Evolutionary conservation across 2,113 vertebrate genomes (phyloP).

Genomic region (Lasiurus borealis): DNA sequence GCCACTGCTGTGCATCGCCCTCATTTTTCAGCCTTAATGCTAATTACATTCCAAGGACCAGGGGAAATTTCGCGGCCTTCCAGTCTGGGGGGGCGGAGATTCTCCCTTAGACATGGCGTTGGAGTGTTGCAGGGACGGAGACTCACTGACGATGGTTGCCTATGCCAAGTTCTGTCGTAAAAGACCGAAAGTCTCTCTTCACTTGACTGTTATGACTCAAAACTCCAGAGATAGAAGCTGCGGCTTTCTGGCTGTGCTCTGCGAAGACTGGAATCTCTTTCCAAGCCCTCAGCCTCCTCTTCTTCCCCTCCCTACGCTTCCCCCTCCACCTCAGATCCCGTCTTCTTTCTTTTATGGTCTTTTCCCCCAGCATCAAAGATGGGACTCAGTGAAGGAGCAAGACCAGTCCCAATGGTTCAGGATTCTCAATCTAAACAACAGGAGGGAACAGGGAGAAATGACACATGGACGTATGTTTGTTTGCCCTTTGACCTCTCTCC

Average conservation of each 20-base stretch:
- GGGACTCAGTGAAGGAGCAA: neutral
- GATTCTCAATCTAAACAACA: neutral
- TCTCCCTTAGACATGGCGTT: slow-evolving; percentile 71
- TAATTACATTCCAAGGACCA: slow-evolving; percentile 88
- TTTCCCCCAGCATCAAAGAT: neutral
- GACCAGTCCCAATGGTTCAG: neutral
- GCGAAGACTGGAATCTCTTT: too few species aligned
- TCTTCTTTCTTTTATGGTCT: neutral
- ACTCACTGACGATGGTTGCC: neutral
- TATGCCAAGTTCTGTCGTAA: neutral
- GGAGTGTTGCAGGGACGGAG: accelerated
- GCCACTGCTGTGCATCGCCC: slow-evolving; percentile 87
- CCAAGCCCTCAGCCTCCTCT: neutral
- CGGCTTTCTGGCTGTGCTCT: neutral
- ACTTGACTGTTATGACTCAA: neutral
- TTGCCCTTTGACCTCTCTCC: neutral
- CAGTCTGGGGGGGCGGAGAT: slow-evolving; percentile 48
- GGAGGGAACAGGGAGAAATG: neutral
- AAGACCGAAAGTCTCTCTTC: neutral
- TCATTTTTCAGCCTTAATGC: slow-evolving; percentile 90
- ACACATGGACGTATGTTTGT: neutral
- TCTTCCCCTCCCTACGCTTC: neutral
- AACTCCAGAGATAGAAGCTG: neutral
- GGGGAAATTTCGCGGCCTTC: slow-evolving; percentile 82
- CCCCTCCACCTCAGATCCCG: neutral